A percentile compares a stretch with the other conserved stretches of the same genome.
phyloP scores from a whole-genome alignment of 2,797 vertebrate genomes.

The Poliocrania exsul region DNA sequence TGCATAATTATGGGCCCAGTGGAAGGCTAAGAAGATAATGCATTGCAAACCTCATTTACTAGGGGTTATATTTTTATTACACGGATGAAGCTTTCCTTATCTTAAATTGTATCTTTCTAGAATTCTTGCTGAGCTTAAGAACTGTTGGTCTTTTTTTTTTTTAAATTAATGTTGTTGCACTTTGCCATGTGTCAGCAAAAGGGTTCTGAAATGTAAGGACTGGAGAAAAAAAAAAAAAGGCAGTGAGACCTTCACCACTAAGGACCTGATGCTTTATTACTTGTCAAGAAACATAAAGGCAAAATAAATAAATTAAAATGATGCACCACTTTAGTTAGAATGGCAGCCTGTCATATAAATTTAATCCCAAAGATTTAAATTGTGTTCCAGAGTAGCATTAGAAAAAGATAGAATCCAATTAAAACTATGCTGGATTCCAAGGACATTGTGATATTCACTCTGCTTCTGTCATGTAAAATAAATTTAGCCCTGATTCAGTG shows the following conservation, averaged over 20 bases:
- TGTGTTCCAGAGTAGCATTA: slow-evolving; percentile 38
- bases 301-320: slow-evolving; percentile 64
- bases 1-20: slow-evolving; percentile 25
- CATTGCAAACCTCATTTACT: slow-evolving; percentile 26
- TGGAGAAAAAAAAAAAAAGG: neutral
- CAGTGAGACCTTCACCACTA: slow-evolving; percentile 21
- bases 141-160: neutral
- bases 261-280: slow-evolving; percentile 49
- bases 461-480: slow-evolving; percentile 55
- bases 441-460: slow-evolving; percentile 36
- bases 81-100: slow-evolving; percentile 26
- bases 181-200: slow-evolving; percentile 47
- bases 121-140: slow-evolving; percentile 56
- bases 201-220: neutral
- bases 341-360: slow-evolving; percentile 54
- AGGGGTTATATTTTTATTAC: slow-evolving; percentile 29
- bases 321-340: slow-evolving; percentile 39
- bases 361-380: slow-evolving; percentile 64
- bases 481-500: slow-evolving; percentile 12
- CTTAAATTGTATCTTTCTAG: slow-evolving; percentile 30
- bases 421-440: slow-evolving; percentile 49
- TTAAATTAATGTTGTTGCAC: slow-evolving; percentile 3
- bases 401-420: slow-evolving; percentile 64
- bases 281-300: slow-evolving; percentile 48
- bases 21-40: slow-evolving; percentile 31